Evolutionary conservation across 2,888 invertebrate genomes (phyloP), one percentile per base, ranked within the genome.

Genomic region (Nowickia ferox): DNA sequence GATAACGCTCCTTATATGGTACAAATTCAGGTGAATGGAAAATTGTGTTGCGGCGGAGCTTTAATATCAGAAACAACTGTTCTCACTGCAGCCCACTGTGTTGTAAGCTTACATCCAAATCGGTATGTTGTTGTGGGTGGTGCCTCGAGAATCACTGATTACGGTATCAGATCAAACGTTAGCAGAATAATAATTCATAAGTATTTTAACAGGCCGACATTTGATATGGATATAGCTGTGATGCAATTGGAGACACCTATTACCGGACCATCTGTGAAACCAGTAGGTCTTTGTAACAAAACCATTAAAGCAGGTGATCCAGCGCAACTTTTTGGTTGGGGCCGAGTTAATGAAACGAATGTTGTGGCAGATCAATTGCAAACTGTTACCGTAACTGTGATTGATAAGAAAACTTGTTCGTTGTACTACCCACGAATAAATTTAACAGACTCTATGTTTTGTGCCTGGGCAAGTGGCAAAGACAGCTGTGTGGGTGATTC

Each of bases 401-500:
- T 59, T 30, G 4, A 30, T 38, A n/a, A 11, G 1, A 9, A 11
- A 0, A 6, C 1, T 5, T 72, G 46, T 15, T 5, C 30, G 30
- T 6, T 2, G 30, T 5, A 30, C 30, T 30, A 22, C 22, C 1
- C 2, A 5, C 30, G 0, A 11, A 51, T 0, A 10, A 30, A 30
- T 9, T 1, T 46, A 10, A 72, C 48, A 8, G 5, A 46, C 30
- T 6, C 30, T 22, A 90, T 90, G 90, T 84, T 90, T 30, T 90
- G 90, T 53, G 89, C 89, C 4, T 10, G 78, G n/a, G 89, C 87
- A 0, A 89, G 1, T 9, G 78, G 89, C 5, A 63, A 88, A 0
- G 91, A 90, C 87, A 86, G 90, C 0, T 92, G 92, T 55, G 0
- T 15, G 0, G 91, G 90, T 0, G 91, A 91, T 69, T 91, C 91